Base-by-base conservation (phyloP, 2,888 invertebrate species). In the Melinaea menophilus region DNA sequence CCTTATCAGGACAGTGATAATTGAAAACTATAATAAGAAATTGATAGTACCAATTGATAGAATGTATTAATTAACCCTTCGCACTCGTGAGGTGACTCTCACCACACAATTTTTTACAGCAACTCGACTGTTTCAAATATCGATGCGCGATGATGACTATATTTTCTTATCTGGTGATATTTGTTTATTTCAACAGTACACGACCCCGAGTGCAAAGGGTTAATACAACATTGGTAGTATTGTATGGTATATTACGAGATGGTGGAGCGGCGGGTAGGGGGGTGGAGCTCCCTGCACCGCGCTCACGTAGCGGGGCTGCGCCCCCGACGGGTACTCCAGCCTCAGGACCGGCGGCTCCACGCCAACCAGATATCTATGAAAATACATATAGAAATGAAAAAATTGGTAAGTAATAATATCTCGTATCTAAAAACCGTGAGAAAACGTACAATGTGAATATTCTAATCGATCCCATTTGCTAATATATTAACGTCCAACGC, bases 291-390 rank as follows among this genome's bases (percentile, higher is more conserved):
- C 91, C 72, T 93, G 92, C 55, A 95, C 95, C 31, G 95, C 94
- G 74, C 95, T 95, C 58, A 94, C 93, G 83, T 95, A 95, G 67
- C 94, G 94, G 75, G 93, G 93, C 72, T 91, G 85, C 46, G 93
- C 93, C 67, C 82, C 91, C 64, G 93, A 92, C 64, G 93, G 92
- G 83, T 93, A 95, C 79, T 94, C 93, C 72, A 95, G 89, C 72
- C 95, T 93, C 69, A 97, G 87, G 68, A 97, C 95, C 0, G 96
- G 96, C n/a, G 96, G 95, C 76, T 96, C 95, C 71, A 96, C 93
- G 22, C 97, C 97, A 79, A 96, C 97, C 62, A 97, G 91, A 82
- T 95, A 96, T 74, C 95, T 95, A 93, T n/a, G n/a, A 9, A 46
- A 22, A 51, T 45, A 22, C 41, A 47, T 7, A 58, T 5, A 11